Base-by-base conservation (phyloP, 2,888 invertebrate species). In the Arge pagana region DNA sequence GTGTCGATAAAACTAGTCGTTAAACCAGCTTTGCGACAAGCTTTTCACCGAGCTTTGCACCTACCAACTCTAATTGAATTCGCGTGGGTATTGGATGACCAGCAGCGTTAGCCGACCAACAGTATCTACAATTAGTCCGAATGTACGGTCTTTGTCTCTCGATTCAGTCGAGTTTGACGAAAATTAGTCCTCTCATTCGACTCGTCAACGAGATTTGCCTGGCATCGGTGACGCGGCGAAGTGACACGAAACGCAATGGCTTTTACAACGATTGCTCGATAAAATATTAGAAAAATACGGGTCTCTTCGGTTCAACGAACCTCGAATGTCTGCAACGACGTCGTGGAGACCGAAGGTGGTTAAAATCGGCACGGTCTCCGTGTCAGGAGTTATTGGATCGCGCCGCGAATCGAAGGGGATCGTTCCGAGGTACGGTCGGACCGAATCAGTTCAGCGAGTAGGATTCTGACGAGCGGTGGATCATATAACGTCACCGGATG, bases 371-470 rank as follows among this genome's bases (percentile, higher is more conserved):
- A 24, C 3, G 53, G 41, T 50, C 53, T 50, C 52, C 30, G 51
- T 59, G 61, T 61, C 57, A 56, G 54, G 55, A 62, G 56, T 61
- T 63, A 65, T 61, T 58, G 64, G 58, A 63, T 57, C 51, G 62
- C 51, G 57, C 58, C 55, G 53, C 52, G 49, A 45, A 56, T 59
- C 57, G 62, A 63, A 66, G 63, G 54, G 62, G 59, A 66, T 64
- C 58, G 61, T 59, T 56, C 56, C 54, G 41, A 58, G 50, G 55
- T 51, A 41, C 56, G 54, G 60, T 60, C 57, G 45, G 42, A 50
- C 52, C 53, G 56, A 55, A 57, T 60, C 62, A 53, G 61, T 56
- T 55, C 60, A 39, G 35, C 41, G 48, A 39, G 54, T 24, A 41
- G 58, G 50, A 43, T 59, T 52, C 56, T 56, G 56, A 54, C 49